Evolutionary conservation across 2,797 vertebrate species (phyloP).

Genomic region (Mycteria americana): DNA sequence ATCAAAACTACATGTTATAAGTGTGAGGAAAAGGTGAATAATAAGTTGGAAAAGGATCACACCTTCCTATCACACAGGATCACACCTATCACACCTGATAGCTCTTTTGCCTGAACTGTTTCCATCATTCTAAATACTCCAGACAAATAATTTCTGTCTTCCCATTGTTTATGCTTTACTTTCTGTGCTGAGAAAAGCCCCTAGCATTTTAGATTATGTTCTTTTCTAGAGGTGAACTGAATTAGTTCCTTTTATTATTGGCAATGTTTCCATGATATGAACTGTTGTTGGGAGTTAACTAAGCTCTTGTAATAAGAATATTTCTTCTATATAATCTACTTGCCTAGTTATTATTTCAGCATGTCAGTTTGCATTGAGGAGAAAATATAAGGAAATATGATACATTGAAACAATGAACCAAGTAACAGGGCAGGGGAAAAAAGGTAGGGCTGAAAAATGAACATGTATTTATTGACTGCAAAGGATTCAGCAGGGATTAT

Average conservation of each 20-base stretch:
- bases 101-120: neutral
- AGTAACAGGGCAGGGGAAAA: neutral
- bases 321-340: neutral
- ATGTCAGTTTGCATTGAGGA: neutral
- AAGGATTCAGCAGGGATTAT: neutral
- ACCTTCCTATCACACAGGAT: too few species aligned
- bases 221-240: neutral
- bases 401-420: neutral
- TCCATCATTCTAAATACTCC: neutral
- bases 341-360: slow-evolving; percentile 9
- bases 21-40: neutral
- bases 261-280: neutral
- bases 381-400: neutral
- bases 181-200: neutral
- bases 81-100: neutral
- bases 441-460: neutral
- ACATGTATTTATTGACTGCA: neutral
- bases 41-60: neutral
- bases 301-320: neutral
- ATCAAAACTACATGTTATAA: fast-evolving
- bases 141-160: neutral
- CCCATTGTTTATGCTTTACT: neutral
- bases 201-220: neutral
- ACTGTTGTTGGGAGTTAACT: neutral
- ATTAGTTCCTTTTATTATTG: neutral